A percentile compares a stretch with the other conserved stretches of the same genome.
phyloP scores from a whole-genome alignment of 2,797 vertebrate species.

The Arctocebus calabarensis region DNA sequence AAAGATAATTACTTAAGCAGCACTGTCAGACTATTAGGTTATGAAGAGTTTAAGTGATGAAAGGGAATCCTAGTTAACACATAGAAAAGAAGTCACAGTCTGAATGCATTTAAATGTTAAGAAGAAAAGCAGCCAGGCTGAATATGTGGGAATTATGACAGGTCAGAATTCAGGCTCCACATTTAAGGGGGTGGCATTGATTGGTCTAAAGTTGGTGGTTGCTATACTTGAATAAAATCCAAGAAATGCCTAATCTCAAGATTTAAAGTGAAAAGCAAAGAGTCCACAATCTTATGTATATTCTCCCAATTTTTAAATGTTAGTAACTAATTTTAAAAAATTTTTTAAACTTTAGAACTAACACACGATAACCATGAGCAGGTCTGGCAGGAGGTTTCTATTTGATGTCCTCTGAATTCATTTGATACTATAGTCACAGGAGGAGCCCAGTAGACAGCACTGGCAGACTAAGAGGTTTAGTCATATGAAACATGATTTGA shows the following conservation, averaged over 20 bases:
- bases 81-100: neutral
- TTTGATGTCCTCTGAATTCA: neutral
- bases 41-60: neutral
- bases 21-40: neutral
- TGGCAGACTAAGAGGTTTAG: neutral
- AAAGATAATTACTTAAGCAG: neutral
- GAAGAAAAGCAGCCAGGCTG: neutral
- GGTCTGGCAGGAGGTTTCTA: neutral
- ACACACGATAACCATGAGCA: neutral
- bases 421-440: neutral
- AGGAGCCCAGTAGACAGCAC: neutral
- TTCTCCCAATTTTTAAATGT: neutral
- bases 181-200: neutral
- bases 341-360: neutral
- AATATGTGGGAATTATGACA: neutral
- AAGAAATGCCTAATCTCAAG: neutral
- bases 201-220: accelerated
- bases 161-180: accelerated
- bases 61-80: neutral
- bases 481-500: neutral
- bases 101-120: neutral
- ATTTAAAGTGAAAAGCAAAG: neutral
- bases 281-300: neutral
- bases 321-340: neutral
- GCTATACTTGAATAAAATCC: neutral